Evolutionary conservation across 2,797 vertebrate genomes (phyloP).

Genomic region (Gallirallus australis): DNA sequence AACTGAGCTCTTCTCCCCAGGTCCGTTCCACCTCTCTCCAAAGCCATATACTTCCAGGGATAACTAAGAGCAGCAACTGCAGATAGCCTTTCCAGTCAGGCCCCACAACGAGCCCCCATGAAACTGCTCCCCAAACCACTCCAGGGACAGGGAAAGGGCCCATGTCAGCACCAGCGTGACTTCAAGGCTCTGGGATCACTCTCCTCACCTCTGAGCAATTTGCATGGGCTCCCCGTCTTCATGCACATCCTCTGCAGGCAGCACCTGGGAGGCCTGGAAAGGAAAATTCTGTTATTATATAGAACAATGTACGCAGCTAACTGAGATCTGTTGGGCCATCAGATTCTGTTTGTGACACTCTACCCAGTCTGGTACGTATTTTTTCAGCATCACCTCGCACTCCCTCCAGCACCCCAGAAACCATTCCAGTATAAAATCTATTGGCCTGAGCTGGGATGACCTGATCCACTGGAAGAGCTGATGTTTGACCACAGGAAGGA

Average conservation of each 20-base stretch:
- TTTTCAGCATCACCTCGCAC: neutral
- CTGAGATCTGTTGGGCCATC: neutral
- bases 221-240: conserved; percentile 73
- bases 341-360: neutral
- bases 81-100: neutral
- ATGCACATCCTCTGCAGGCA: conserved; percentile 65
- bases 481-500: neutral
- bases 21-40: neutral
- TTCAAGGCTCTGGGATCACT: neutral
- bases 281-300: conserved; percentile 20
- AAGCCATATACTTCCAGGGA: neutral
- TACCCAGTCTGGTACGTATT: neutral
- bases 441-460: neutral
- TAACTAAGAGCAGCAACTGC: neutral
- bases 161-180: neutral
- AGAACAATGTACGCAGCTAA: neutral
- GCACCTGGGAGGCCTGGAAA: conserved; percentile 73
- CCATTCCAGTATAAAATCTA: neutral
- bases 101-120: rapidly evolving
- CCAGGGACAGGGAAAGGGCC: neutral
- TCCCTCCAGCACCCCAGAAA: neutral
- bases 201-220: conserved; percentile 75
- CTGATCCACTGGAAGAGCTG: neutral
- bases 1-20: neutral
- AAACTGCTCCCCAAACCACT: neutral